Evolutionary conservation across 2,113 vertebrate species (phyloP).

Genomic region (Xiphias gladius): DNA sequence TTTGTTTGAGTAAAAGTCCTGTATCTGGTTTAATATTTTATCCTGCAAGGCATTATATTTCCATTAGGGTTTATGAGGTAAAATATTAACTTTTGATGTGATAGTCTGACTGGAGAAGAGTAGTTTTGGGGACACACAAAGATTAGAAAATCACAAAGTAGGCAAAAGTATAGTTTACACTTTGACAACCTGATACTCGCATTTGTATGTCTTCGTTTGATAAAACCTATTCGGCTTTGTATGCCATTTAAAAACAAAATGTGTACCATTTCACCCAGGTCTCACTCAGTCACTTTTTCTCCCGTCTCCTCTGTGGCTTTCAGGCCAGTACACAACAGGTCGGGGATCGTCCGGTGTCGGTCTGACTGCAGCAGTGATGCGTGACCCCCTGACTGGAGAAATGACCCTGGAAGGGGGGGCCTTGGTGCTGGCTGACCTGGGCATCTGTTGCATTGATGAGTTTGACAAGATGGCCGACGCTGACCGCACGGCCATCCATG

Average conservation of each 20-base stretch:
- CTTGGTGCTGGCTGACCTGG: conserved; percentile 91
- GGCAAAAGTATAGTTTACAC: neutral
- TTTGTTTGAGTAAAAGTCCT: neutral
- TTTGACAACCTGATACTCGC: neutral
- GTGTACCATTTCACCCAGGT: neutral
- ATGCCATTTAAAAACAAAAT: neutral
- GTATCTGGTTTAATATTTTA: conserved; percentile 50
- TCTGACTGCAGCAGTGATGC: conserved; percentile 92
- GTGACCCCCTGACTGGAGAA: conserved; percentile 89
- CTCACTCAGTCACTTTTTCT: neutral
- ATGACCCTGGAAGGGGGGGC: conserved; percentile 93
- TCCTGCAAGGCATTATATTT: conserved; percentile 23
- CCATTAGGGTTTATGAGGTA: neutral
- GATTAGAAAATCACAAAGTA: neutral
- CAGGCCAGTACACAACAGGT: conserved; percentile 95
- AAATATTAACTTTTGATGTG: conserved; percentile 28
- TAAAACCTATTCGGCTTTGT: neutral
- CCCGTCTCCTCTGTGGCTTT: neutral
- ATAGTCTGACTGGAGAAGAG: neutral
- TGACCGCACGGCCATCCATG: conserved; percentile 93
- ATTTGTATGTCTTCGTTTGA: neutral
- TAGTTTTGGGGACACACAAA: neutral
- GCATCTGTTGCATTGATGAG: conserved; percentile 95
- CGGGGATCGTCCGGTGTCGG: conserved; percentile 93
- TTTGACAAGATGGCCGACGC: conserved; percentile 95